Percentiles rank a stretch among this genome's conserved stretches.
Evolutionary conservation across 1,140 invertebrate genomes (phyloP).

Genomic region (Leptopilina clavipes): DNA sequence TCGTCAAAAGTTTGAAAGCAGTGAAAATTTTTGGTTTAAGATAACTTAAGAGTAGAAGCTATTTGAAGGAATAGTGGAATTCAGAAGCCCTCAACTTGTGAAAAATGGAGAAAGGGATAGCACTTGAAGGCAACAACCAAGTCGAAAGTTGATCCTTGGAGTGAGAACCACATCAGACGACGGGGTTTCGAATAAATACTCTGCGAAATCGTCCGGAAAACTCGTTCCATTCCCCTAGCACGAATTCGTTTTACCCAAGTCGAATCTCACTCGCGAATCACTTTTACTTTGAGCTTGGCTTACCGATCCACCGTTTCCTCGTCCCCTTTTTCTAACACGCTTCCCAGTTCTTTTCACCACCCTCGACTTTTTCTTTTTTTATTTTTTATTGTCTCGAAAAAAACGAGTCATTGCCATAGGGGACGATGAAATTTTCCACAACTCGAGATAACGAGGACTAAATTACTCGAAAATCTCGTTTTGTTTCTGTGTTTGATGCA

Average conservation of each 20-base stretch:
- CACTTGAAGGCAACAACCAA: conserved; percentile 24
- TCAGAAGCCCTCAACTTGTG: conserved; percentile 17
- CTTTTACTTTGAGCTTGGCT: conserved; percentile 34
- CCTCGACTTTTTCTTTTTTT: neutral
- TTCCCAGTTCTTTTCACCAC: neutral
- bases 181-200: conserved; percentile 62
- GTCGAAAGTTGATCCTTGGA: conserved; percentile 52
- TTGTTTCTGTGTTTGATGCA: neutral
- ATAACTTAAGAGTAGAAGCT: neutral
- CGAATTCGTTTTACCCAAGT: conserved; percentile 31
- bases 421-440: conserved; percentile 16
- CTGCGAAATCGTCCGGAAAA: conserved; percentile 65
- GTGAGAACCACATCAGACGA: conserved; percentile 56
- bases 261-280: conserved; percentile 32
- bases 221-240: conserved; percentile 60
- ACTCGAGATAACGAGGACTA: conserved; percentile 21
- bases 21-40: neutral
- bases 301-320: conserved; percentile 13
- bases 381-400: conserved; percentile 12
- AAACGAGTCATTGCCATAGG: neutral
- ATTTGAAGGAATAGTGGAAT: neutral
- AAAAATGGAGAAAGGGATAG: conserved; percentile 28
- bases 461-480: conserved; percentile 9
- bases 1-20: neutral
- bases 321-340: neutral